phyloP scores from a whole-genome alignment of 2,888 invertebrate species.

The Philhelius pedissequus region DNA sequence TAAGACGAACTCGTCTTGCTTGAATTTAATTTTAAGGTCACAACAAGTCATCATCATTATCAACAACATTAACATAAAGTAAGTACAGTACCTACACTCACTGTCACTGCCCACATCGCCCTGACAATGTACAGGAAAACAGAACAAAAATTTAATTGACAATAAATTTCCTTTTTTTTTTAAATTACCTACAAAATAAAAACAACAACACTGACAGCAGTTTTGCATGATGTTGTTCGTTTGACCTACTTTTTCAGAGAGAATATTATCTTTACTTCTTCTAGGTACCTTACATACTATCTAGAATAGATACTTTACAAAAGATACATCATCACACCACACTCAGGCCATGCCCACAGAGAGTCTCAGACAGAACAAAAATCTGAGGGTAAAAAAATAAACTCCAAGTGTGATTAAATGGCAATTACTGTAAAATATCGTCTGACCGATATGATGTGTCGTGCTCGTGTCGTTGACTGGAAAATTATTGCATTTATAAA shows the following conservation, averaged over 20 bases:
- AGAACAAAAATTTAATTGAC: slow-evolving; percentile 44
- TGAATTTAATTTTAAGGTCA: neutral
- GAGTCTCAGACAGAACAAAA: neutral
- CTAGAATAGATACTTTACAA: neutral
- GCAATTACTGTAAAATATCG: slow-evolving; percentile 23
- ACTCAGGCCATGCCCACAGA: neutral
- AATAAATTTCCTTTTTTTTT: slow-evolving; percentile 33
- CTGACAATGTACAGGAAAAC: slow-evolving; percentile 5
- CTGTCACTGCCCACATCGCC: neutral
- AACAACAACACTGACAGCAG: slow-evolving; percentile 45
- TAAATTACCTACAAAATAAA: no score
- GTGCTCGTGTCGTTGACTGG: slow-evolving; percentile 19
- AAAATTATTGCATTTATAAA: neutral
- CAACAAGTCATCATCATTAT: neutral
- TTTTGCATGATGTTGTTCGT: slow-evolving; percentile 33
- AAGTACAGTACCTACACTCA: neutral
- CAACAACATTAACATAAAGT: neutral
- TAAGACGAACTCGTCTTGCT: neutral
- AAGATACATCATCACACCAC: neutral
- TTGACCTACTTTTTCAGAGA: slow-evolving; percentile 39
- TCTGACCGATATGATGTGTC: slow-evolving; percentile 1
- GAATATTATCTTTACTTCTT: neutral
- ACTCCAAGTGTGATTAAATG: slow-evolving; percentile 36
- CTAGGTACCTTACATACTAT: neutral
- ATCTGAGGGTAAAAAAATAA: neutral